Conservation (phyloP, 2,888 invertebrate genomes). For the Zaprionus obscuricornis region DNA sequence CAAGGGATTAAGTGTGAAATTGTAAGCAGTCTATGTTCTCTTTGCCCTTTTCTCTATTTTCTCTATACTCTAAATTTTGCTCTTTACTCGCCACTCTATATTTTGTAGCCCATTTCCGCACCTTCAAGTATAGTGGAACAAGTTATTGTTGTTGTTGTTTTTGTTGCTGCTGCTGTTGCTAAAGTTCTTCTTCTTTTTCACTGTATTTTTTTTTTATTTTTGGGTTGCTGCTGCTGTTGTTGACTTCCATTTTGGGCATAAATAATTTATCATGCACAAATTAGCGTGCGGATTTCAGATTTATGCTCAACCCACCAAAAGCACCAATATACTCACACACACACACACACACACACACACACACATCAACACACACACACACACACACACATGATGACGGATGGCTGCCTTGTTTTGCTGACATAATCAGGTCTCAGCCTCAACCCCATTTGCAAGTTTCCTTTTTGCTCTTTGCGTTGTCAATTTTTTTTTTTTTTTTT, state of each 20-base stretch:
- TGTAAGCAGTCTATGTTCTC: constrained; percentile 33
- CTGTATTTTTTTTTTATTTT: too few relatives aligned
- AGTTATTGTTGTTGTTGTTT: constrained; percentile 32
- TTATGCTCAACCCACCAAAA: constrained; percentile 32
- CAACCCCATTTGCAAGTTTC: not conserved
- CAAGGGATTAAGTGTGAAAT: constrained; percentile 46
- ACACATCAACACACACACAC: constrained; percentile 15
- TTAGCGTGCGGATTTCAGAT: constrained; percentile 72
- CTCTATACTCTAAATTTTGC: too few relatives aligned
- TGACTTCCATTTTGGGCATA: constrained; percentile 70
- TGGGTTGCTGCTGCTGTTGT: constrained; percentile 42
- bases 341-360: constrained; percentile 31
- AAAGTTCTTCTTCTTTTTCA: not conserved
- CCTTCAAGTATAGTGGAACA: constrained; percentile 28
- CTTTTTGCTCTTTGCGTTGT: too few relatives aligned
- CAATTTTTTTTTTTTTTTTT: constrained; percentile 47
- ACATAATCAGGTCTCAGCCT: constrained; percentile 31
- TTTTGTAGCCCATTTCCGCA: constrained; percentile 1
- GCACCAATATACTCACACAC: not conserved
- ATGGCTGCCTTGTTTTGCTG: constrained; percentile 59
- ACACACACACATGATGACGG: constrained; percentile 44
- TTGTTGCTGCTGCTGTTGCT: constrained; percentile 17
- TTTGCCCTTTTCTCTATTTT: too few relatives aligned
- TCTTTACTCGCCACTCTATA: not conserved
- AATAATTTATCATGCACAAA: constrained; percentile 82